Base-by-base conservation (phyloP, 2,797 vertebrate species). In the Holocentrus rufus region DNA sequence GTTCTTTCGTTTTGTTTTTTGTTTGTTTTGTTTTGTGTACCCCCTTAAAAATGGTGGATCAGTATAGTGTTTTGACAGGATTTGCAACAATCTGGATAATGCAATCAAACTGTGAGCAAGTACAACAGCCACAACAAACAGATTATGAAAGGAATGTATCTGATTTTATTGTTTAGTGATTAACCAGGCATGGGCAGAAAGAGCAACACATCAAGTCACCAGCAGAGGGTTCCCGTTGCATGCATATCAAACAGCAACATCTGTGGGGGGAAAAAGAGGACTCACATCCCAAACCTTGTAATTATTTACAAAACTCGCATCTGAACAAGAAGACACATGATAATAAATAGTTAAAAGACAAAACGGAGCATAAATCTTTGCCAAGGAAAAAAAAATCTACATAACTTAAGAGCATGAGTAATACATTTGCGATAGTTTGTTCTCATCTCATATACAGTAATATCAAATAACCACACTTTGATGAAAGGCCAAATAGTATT, bases 291-390 rank as follows among this genome's bases (percentile, higher is more conserved):
- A 87, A 27, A 67, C 67, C 71, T 49, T 91, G 93, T 92, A 89
- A 65, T 84, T 91, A 92, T 93, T 91, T 93, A 92, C 91, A 93
- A 71, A 87, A 81, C 69, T 88, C 82, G 69, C 82, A 83, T 68
- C 72, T 82, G 72, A 78, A 92, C 79, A 91, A 93, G 90, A 95
- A 94, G 94, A 93, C 92, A 92, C 92, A 94, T 89, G 85, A 84
- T 95, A 98, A 98, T 98, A 98, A 98, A 98, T 99, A 98, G 92
- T 93, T 92, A 92, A 90, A 93, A 93, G 54, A 76, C 73, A 62
- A 59, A 72, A 81, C 31, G 60, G 68, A 55, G 54, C 42, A 74
- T 61, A 9, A 34, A 25, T n/a, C 75, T 65, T 68, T 76, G 75
- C 88, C 76, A 89, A 79, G 81, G 87, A 75, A 88, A 77, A 89